Base-by-base conservation (phyloP, 1,140 invertebrate species). In the Dryas iulia region DNA sequence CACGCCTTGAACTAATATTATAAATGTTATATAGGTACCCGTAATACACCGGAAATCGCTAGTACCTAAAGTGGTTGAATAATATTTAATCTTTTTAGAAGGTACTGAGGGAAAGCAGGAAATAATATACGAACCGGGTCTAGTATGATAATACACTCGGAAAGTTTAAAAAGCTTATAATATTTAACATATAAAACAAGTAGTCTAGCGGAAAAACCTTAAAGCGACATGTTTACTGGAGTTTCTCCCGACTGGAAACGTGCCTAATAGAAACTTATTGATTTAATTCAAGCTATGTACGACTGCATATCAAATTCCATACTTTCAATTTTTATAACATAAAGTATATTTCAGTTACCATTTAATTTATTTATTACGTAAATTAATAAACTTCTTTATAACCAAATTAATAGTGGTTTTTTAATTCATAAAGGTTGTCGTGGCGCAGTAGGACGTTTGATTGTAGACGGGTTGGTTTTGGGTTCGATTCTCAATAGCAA, bases 251-350 rank as follows among this genome's bases (percentile, higher is more conserved):
- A 58, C 66, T 59, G 52, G 64, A 18, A 58, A 47, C 39, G 18
- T 47, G 39, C 57, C 66, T 57, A 69, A 62, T 66, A 28, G 64
- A 47, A 69, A 62, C 23, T 62, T 69, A 69, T 69, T 58, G 66
- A 69, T 69, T 69, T 31, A 39, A 47, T 47, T 47, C 39, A 6
- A 47, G 39, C 39, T 47, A 21, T 47, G 18, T 47, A 47, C 39
- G 39, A 47, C 39, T 47, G 39, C 39, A 18, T 47, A 56, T 56
- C 23, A 56, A 56, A 12, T 25, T n/a, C n/a, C n/a, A 7, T 31
- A 10, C 3, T 31, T 31, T 10, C 30, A 31, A 31, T 31, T 31
- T 31, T 31, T 1, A 31, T 31, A 7, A n/a, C n/a, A n/a, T n/a
- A n/a, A n/a, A n/a, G n/a, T n/a, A n/a, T n/a, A n/a, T n/a, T n/a